Evolutionary conservation across 2,797 vertebrate genomes (phyloP).

Genomic region (Nyctibius grandis): DNA sequence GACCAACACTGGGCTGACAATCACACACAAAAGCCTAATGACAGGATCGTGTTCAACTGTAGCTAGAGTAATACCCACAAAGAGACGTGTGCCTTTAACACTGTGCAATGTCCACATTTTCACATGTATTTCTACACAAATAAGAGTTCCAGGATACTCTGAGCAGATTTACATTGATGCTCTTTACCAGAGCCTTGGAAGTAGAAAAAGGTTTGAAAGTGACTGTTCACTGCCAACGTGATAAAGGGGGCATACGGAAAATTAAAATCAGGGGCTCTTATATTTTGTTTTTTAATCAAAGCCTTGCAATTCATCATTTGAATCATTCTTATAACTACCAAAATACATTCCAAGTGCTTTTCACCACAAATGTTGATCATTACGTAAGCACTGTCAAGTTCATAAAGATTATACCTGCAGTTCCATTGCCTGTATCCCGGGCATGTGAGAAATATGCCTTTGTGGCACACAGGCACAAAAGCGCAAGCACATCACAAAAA

Average conservation of each 20-base stretch:
- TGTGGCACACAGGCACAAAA: background rate
- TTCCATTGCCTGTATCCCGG: background rate
- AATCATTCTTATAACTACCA: conserved; percentile 9
- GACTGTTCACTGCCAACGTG: background rate
- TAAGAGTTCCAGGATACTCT: background rate
- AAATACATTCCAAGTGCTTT: conserved; percentile 27
- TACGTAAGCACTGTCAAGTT: background rate
- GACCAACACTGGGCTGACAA: rapidly evolving
- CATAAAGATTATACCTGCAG: background rate
- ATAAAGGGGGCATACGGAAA: background rate
- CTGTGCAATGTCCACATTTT: background rate
- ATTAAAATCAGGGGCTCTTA: background rate
- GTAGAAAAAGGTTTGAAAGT: background rate
- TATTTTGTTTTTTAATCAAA: conserved; percentile 27
- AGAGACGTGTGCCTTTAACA: background rate
- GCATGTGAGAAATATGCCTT: background rate
- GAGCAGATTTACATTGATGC: background rate
- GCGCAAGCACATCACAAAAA: background rate
- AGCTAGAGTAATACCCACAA: background rate
- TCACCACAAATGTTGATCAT: background rate
- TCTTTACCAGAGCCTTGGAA: background rate
- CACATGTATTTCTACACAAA: background rate
- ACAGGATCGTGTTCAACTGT: background rate
- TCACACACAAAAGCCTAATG: rapidly evolving
- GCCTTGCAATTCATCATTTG: background rate